Evolutionary conservation across 1,140 invertebrate genomes (phyloP), one percentile per base, ranked within the genome.

Genomic region (Eriocheir sinensis): DNA sequence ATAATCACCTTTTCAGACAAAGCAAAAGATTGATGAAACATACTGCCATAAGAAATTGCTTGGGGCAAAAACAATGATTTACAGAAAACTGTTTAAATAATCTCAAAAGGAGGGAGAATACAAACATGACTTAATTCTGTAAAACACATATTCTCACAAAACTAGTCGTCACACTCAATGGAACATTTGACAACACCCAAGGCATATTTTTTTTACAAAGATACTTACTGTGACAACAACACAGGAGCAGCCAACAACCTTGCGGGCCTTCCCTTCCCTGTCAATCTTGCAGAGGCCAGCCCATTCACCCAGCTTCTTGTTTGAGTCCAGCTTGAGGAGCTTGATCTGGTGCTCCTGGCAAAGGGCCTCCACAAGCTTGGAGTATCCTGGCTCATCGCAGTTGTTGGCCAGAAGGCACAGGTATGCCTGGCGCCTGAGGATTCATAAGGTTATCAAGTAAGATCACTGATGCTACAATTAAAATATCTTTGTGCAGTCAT

Each of bases 251-350:
- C 99, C 99, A 96, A 99, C 99, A 96, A 99, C 99, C 97, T 99
- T 99, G 95, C 99, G 98, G 81, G 99, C 99, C 97, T 99, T 99
- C 95, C 99, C 99, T 96, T 99, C 99, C 96, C 99, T 99, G 97
- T 99, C 99, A 96, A 99, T 99, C 97, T 99, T 99, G 97, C 99
- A 99, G 53, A 99, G 97, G 95, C 99, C 99, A 95, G 99, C 98
- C 99, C 99, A 99, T 98, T 99, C 99, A 44, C 99, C 99, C 34
- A 99, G 97, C 96, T 99, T 99, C 97, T 99, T 99, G 97, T 99
- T 99, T 97, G 99, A 99, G 96, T 99, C 99, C 92, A 99, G 99
- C 97, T 99, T 99, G 93, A 99, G 98, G 53, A 99, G 97, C 93
- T 99, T 99, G 96, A 99, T 99, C 96, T 99, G 98, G 97, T 99